phyloP scores from a whole-genome alignment of 2,888 invertebrate genomes.

The Bellardia pandia region DNA sequence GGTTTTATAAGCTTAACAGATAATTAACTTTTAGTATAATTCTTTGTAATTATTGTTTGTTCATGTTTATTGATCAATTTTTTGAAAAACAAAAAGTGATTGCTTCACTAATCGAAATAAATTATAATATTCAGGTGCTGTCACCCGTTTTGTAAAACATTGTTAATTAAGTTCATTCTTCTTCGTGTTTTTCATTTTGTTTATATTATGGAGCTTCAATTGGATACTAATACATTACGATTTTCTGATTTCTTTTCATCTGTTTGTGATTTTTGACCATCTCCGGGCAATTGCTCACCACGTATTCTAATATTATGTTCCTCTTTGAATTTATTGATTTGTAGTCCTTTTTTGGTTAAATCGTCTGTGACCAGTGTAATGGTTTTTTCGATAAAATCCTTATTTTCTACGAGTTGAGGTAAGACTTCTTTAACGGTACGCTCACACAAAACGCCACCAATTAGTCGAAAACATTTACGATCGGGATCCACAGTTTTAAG shows the following conservation, averaged over 20 bases:
- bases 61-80: constrained; percentile 40
- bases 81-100: constrained; percentile 12
- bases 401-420: constrained; percentile 92
- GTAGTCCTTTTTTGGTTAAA: constrained; percentile 92
- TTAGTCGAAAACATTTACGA: constrained; percentile 95
- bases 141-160: constrained; percentile 10
- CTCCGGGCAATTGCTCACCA: constrained; percentile 85
- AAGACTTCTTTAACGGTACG: constrained; percentile 95
- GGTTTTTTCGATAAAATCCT: constrained; percentile 91
- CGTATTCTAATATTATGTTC: constrained; percentile 94
- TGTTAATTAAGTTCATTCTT: constrained; percentile 31
- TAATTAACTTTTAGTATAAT: not conserved
- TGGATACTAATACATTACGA: constrained; percentile 86
- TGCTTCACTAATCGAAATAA: constrained; percentile 23
- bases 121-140: constrained; percentile 5
- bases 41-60: constrained; percentile 19
- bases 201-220: constrained; percentile 74
- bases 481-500: constrained; percentile 92
- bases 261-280: constrained; percentile 79
- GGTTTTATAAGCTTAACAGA: constrained; percentile 49
- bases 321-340: constrained; percentile 96
- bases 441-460: constrained; percentile 97
- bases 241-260: constrained; percentile 82
- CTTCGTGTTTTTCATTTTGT: constrained; percentile 23
- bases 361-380: constrained; percentile 92